Evolutionary conservation across 2,888 invertebrate species (phyloP).

Genomic region (Oegoconia quadripuncta): DNA sequence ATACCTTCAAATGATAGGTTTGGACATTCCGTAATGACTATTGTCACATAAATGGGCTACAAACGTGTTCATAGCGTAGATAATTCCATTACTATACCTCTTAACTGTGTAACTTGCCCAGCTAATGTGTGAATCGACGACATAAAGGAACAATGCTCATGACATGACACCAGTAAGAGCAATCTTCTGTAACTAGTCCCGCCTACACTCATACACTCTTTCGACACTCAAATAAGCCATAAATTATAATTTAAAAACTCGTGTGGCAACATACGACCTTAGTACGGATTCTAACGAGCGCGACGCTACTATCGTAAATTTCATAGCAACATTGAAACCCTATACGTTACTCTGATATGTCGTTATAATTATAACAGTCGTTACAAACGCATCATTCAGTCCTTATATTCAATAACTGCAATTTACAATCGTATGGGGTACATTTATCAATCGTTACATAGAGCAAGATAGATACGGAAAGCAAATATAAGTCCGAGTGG

Average conservation of each 20-base stretch:
- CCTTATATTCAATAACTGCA: conserved; percentile 41
- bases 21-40: background rate
- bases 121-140: background rate
- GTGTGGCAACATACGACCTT: conserved; percentile 40
- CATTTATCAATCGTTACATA: conserved; percentile 43
- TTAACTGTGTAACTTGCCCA: background rate
- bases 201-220: conserved; percentile 66
- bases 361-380: conserved; percentile 8
- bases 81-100: no score
- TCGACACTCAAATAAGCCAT: conserved; percentile 71
- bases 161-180: conserved; percentile 22
- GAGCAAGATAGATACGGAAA: conserved; percentile 29
- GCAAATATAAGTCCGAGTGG: conserved; percentile 48
- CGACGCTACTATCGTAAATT: conserved; percentile 16
- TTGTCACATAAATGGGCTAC: no score
- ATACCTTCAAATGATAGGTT: background rate
- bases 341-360: background rate
- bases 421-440: conserved; percentile 51
- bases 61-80: no score
- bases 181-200: conserved; percentile 39
- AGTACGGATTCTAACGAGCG: conserved; percentile 19
- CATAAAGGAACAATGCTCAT: conserved; percentile 17
- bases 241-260: conserved; percentile 73
- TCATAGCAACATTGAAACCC: conserved; percentile 4
- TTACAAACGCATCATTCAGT: conserved; percentile 1